A percentile compares a stretch with the other conserved stretches of the same genome.
Evolutionary conservation across 2,113 vertebrate genomes (phyloP).

Genomic region (Oreamnos americanus): DNA sequence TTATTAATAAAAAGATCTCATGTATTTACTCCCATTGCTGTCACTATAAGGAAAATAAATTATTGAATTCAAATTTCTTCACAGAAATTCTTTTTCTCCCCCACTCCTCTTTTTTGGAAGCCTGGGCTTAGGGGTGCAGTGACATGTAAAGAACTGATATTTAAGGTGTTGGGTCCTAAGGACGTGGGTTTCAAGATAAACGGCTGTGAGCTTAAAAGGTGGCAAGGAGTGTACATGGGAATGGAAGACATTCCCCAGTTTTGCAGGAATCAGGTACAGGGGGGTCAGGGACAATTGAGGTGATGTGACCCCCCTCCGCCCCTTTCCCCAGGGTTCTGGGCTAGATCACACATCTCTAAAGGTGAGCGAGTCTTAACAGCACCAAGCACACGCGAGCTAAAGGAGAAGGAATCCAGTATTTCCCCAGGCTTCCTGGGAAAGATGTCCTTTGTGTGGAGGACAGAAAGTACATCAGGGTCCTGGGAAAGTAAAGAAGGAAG

Average conservation of each 20-base stretch:
- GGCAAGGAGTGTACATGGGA: background rate
- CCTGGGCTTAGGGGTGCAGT: background rate
- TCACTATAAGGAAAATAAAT: constrained; percentile 68
- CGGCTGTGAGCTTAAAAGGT: background rate
- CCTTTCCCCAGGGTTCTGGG: background rate
- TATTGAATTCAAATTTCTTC: constrained; percentile 47
- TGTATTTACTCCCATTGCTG: constrained; percentile 57
- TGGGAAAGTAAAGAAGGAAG: constrained; percentile 57
- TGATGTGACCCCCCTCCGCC: rapidly evolving
- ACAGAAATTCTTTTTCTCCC: background rate
- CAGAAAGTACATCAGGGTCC: constrained; percentile 45
- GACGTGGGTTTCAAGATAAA: background rate
- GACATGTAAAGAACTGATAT: background rate
- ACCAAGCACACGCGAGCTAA: background rate
- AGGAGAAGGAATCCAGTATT: background rate
- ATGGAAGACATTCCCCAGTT: background rate
- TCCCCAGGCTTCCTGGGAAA: constrained; percentile 51
- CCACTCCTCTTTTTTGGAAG: background rate
- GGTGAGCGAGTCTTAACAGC: background rate
- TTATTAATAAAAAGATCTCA: constrained; percentile 41
- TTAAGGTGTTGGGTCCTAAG: background rate
- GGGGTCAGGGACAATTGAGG: background rate
- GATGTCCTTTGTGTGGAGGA: background rate
- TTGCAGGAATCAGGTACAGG: background rate
- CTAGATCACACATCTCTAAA: background rate